phyloP scores from a whole-genome alignment of 1,140 invertebrate genomes.

The Drosophila ercepeae region DNA sequence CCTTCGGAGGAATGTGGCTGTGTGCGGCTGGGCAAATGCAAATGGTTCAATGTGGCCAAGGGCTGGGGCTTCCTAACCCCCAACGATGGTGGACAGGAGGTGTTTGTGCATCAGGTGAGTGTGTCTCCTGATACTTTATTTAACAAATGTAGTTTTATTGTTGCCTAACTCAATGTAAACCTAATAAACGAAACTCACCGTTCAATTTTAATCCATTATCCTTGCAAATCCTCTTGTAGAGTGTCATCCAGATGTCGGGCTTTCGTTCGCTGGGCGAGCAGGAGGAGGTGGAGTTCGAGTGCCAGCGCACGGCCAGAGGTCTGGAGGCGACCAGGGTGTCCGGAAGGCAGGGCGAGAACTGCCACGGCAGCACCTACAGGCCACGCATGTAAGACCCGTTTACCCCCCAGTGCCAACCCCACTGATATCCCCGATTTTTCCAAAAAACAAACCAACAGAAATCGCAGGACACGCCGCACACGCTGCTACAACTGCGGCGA shows the following conservation, averaged over 20 bases:
- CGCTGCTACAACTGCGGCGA: slow-evolving; percentile 97
- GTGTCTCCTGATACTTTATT: no score
- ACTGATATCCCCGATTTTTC: slow-evolving; percentile 3
- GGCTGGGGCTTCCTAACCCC: slow-evolving; percentile 96
- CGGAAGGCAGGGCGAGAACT: slow-evolving; percentile 89
- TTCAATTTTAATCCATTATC: not conserved
- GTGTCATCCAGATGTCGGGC: slow-evolving; percentile 94
- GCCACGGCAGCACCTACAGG: slow-evolving; percentile 90
- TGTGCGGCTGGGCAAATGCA: slow-evolving; percentile 90
- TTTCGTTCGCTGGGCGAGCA: slow-evolving; percentile 94
- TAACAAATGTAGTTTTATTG: no score
- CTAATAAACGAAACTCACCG: no score
- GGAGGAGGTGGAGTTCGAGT: slow-evolving; percentile 94
- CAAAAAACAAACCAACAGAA: slow-evolving; percentile 24
- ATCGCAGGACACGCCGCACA: slow-evolving; percentile 92
- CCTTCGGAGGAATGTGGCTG: slow-evolving; percentile 79
- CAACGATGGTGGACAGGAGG: slow-evolving; percentile 93
- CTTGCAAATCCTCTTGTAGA: slow-evolving; percentile 85
- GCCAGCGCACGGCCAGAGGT: slow-evolving; percentile 92
- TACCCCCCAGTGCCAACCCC: not conserved
- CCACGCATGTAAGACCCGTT: slow-evolving; percentile 83
- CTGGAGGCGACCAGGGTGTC: slow-evolving; percentile 93
- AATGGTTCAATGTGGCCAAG: slow-evolving; percentile 97
- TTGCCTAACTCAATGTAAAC: no score
- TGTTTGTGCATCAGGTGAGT: slow-evolving; percentile 95